Conservation (phyloP, 2,797 vertebrate species). For the Peromyscus nudipes region DNA sequence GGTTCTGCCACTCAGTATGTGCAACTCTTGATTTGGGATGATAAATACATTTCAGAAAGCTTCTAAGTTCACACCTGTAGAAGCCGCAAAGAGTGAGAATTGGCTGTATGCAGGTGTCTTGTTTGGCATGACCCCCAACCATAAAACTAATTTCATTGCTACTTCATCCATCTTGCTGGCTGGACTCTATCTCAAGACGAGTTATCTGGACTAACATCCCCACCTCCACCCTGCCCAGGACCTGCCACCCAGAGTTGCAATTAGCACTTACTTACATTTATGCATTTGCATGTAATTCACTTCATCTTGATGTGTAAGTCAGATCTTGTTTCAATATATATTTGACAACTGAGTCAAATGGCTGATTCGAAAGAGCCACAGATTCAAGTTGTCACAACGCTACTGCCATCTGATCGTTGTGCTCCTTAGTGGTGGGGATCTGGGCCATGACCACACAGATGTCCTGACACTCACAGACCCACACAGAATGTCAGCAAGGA, state of each 20-base stretch:
- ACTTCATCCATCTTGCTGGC: not conserved
- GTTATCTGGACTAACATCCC: not conserved
- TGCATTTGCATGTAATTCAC: not conserved
- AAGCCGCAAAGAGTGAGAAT: not conserved
- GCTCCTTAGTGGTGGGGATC: not conserved
- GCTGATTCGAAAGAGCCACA: not conserved
- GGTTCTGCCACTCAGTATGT: not conserved
- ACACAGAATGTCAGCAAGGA: not conserved
- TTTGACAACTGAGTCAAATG: not conserved
- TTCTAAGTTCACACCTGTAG: not conserved
- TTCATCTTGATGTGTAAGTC: not conserved
- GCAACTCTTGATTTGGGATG: not conserved
- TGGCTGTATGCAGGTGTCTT: no score
- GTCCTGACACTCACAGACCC: not conserved
- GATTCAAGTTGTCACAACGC: not conserved
- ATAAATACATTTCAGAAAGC: not conserved
- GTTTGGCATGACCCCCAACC: no score
- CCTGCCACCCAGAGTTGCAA: not conserved
- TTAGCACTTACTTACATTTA: not conserved
- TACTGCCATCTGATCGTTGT: not conserved
- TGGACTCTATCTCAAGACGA: not conserved
- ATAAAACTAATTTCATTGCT: no score
- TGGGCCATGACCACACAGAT: not conserved
- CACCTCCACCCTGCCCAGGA: not conserved
- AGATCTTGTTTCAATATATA: not conserved